phyloP scores from a whole-genome alignment of 2,113 vertebrate genomes.

The Oostethus manadensis region DNA sequence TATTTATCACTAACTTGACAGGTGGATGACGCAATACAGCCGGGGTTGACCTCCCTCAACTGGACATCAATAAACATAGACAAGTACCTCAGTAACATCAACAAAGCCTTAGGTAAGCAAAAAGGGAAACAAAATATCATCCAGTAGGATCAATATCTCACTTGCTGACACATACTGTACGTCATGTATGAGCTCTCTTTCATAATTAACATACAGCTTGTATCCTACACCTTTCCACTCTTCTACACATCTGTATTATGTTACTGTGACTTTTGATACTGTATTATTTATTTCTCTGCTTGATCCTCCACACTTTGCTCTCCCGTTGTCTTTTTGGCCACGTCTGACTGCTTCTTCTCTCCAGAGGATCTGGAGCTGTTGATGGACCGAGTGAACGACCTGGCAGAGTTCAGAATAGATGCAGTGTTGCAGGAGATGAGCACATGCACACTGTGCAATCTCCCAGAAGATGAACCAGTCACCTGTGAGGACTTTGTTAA shows the following conservation, averaged over 20 bases:
- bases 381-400: conserved; percentile 79
- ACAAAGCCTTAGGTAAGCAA: conserved; percentile 77
- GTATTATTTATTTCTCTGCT: background rate
- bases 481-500: conserved; percentile 85
- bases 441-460: conserved; percentile 68
- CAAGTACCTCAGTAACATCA: conserved; percentile 74
- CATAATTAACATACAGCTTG: background rate
- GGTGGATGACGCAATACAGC: conserved; percentile 81
- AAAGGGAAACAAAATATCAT: background rate
- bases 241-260: background rate
- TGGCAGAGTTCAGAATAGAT: conserved; percentile 86
- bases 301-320: background rate
- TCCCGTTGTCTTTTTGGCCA: background rate
- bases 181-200: background rate
- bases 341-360: background rate
- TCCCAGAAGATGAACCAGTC: conserved; percentile 81
- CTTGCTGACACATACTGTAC: conserved; percentile 12
- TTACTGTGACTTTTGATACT: too few species aligned
- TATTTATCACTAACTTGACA: conserved; percentile 29
- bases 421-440: conserved; percentile 85
- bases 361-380: conserved; percentile 80
- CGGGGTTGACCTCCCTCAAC: conserved; percentile 79
- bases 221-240: background rate
- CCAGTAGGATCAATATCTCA: background rate
- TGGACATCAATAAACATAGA: conserved; percentile 90